phyloP scores from a whole-genome alignment of 2,113 vertebrate species.

The Sander lucioperca region DNA sequence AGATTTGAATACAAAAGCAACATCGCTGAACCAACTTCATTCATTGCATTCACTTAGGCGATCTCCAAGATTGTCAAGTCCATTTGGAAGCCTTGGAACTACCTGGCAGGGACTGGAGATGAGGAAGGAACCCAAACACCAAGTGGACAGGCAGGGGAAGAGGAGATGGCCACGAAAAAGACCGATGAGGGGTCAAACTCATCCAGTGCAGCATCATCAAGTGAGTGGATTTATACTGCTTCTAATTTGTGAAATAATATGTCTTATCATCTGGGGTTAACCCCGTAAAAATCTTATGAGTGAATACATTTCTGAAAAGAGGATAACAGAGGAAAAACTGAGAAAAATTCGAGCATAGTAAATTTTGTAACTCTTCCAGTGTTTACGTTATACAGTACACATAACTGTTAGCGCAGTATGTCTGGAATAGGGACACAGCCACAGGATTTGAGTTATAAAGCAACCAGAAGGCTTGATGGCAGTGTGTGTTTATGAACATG shows the following conservation, averaged over 20 bases:
- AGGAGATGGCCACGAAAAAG: conserved; percentile 20
- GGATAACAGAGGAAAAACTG: background rate
- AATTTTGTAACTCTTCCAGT: background rate
- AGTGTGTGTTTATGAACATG: conserved; percentile 8
- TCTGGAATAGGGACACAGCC: background rate
- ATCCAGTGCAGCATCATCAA: conserved; percentile 43
- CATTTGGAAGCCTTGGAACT: conserved; percentile 83
- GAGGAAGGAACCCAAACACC: conserved; percentile 46
- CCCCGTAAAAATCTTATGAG: background rate
- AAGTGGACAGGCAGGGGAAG: conserved; percentile 4
- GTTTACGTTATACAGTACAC: background rate
- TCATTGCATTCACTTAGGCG: conserved; percentile 47
- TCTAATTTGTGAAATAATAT: background rate
- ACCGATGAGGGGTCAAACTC: background rate
- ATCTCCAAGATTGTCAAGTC: conserved; percentile 79
- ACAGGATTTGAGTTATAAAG: background rate
- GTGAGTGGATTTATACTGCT: conserved; percentile 38
- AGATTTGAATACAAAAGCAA: background rate
- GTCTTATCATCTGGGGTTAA: background rate
- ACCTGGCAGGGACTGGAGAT: conserved; percentile 66
- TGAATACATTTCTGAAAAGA: background rate
- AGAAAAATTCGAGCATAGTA: background rate
- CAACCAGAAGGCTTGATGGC: conserved; percentile 2
- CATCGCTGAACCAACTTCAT: background rate
- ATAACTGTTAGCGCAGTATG: too few relatives aligned